Evolutionary conservation across 2,113 vertebrate species (phyloP).

Genomic region (Halcyon malimbica): DNA sequence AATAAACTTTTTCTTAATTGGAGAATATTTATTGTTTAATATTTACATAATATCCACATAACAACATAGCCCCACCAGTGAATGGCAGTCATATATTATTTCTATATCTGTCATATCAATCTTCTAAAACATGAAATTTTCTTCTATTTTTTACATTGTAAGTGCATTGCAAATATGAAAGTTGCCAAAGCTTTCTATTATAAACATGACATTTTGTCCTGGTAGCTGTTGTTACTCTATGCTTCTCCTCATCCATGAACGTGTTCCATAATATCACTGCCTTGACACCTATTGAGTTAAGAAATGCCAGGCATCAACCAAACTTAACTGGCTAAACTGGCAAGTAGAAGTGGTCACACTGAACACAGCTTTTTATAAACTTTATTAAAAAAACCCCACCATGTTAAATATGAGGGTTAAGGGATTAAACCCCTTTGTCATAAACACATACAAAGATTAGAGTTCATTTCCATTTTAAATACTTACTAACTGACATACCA

Average conservation of each 20-base stretch:
- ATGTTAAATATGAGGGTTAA: slow-evolving; percentile 6
- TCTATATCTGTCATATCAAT: background rate
- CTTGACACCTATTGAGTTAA: background rate
- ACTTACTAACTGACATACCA: slow-evolving; percentile 38
- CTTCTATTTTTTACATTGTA: background rate
- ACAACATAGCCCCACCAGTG: background rate
- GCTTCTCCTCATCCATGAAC: background rate
- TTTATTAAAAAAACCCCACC: background rate
- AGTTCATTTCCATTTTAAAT: slow-evolving; percentile 67
- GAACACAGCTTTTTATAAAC: background rate
- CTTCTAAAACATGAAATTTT: background rate
- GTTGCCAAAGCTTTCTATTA: background rate
- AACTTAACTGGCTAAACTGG: background rate
- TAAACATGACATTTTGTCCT: background rate
- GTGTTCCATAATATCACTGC: background rate
- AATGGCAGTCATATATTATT: background rate
- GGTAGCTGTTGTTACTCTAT: background rate
- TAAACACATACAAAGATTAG: slow-evolving; percentile 35
- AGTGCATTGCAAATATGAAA: background rate
- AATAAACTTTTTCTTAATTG: background rate
- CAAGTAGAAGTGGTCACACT: background rate
- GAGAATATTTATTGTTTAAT: background rate
- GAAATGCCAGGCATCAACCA: background rate
- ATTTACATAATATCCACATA: background rate
- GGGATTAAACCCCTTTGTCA: slow-evolving; percentile 52